Evolutionary conservation across 53 echinoderm and acorn worm genomes (phyloP).

Genomic region (Mesocentrotus franciscanus): DNA sequence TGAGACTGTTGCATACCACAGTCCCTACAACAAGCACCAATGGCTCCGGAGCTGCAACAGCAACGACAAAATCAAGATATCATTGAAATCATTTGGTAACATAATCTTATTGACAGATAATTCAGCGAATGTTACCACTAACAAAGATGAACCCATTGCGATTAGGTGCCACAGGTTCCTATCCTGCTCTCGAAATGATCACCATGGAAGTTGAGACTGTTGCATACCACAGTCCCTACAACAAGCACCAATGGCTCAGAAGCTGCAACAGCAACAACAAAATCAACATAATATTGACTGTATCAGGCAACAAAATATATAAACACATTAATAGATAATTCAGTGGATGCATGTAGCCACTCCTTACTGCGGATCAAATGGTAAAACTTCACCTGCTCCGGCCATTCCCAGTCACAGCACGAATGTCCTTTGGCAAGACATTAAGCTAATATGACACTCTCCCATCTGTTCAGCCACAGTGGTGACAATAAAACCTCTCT

Average conservation of each 20-base stretch:
- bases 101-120: background rate
- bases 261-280: slow-evolving; percentile 47
- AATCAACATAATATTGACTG: background rate
- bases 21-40: slow-evolving; percentile 89
- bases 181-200: too few relatives aligned
- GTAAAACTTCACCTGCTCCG: too few relatives aligned
- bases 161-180: too few relatives aligned
- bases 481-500: too few relatives aligned
- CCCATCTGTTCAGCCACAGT: too few relatives aligned
- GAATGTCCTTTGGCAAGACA: too few relatives aligned
- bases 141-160: too few relatives aligned
- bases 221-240: slow-evolving; percentile 92
- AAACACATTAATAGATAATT: background rate
- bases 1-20: slow-evolving; percentile 90
- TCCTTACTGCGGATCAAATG: too few relatives aligned
- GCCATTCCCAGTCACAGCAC: too few relatives aligned
- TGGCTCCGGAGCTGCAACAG: slow-evolving; percentile 69
- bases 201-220: slow-evolving; percentile 81
- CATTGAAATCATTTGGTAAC: background rate
- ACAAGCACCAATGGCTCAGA: slow-evolving; percentile 78
- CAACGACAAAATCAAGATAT: background rate
- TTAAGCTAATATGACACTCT: too few relatives aligned
- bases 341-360: too few relatives aligned
- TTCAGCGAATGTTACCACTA: background rate
- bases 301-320: background rate